A percentile compares a stretch with the other conserved stretches of the same genome.
These are phyloP conservation scores for Microplitis mediator DNA, from an alignment of 1,140 invertebrate genomes.

Conservation along the genomic window DNA sequence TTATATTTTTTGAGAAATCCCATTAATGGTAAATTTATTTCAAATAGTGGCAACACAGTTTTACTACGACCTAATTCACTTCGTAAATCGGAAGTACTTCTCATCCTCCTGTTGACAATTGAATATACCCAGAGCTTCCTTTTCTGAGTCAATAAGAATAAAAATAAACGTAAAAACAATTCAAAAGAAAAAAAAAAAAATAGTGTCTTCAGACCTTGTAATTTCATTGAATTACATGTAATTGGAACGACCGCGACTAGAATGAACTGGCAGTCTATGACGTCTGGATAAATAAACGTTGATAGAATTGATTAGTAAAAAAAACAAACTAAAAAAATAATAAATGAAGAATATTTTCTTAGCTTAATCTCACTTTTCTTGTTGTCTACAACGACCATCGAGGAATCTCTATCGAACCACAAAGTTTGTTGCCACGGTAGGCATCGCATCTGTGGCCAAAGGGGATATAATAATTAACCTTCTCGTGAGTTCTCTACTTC, in stretches of 20 bases:
- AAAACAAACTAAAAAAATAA: background rate
- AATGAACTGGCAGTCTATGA: background rate
- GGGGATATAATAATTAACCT: constrained; percentile 25
- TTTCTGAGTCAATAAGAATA: background rate
- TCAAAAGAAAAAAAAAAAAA: constrained; percentile 19
- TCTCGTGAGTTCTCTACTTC: background rate
- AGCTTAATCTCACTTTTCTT: background rate
- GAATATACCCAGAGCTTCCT: background rate
- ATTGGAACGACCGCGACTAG: constrained; percentile 19
- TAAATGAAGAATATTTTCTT: background rate
- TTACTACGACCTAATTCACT: too few species aligned
- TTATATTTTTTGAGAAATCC: too few species aligned
- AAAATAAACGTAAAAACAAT: background rate
- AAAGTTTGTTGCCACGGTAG: constrained; percentile 21
- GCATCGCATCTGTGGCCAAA: background rate
- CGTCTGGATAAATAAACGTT: too few species aligned
- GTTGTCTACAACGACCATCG: background rate
- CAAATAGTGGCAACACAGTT: too few species aligned
- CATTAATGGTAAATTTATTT: too few species aligned
- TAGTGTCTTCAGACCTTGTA: background rate
- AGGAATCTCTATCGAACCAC: constrained; percentile 12
- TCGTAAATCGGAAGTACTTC: too few species aligned
- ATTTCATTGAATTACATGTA: constrained; percentile 32
- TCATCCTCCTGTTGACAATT: background rate
- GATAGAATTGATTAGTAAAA: background rate